Base-by-base conservation (phyloP, 2,888 invertebrate species). In the Schrankia costaestrigalis region DNA sequence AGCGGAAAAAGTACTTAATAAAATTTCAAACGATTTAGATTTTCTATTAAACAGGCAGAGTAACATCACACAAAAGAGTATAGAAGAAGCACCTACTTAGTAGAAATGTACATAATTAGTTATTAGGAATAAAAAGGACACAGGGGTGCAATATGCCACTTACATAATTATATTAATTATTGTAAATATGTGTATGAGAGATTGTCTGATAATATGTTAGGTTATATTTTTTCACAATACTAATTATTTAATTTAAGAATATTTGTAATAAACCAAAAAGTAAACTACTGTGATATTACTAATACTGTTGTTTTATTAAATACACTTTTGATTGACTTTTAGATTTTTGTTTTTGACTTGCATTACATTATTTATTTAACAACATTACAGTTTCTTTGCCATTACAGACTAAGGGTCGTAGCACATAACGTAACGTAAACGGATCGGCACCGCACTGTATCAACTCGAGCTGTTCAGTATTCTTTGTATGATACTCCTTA, bases 21-120 rank as follows among this genome's bases (percentile, higher is more conserved):
- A 94, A 67, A 95, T 95, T 62, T 93, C 94, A 1, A 93, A 93
- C 64, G 95, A 95, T 79, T 82, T 95, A 54, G 94, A 95, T 78
- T 95, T 94, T 81, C 82, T 95, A 54, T 82, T 95, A 41, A 95
- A 95, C 75, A 90, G 93, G 43, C 37, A 58, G 19, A 26, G 11
- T 14, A 34, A 9, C 10, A 26, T 18, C 2, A 9, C 24, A 11
- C 29, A 28, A 13, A 14, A 81, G 50, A 70, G 76, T 57, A 82
- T 79, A 47, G 78, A 82, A 41, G 78, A 84, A 54, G 81, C 77
- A 1, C 82, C 83, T 13, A 82, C 81, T 67, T 84, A 84, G 76
- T 31, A 38, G 13, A 33, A 18, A 32, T 12, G 21, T 19, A 24
- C 2, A 40, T 34, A 64, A 42, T 55, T 46, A 41, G 37, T 39